Evolutionary conservation across 1,140 invertebrate species (phyloP), one percentile per base, ranked within the genome.

Genomic region (Caerostris extrusa): DNA sequence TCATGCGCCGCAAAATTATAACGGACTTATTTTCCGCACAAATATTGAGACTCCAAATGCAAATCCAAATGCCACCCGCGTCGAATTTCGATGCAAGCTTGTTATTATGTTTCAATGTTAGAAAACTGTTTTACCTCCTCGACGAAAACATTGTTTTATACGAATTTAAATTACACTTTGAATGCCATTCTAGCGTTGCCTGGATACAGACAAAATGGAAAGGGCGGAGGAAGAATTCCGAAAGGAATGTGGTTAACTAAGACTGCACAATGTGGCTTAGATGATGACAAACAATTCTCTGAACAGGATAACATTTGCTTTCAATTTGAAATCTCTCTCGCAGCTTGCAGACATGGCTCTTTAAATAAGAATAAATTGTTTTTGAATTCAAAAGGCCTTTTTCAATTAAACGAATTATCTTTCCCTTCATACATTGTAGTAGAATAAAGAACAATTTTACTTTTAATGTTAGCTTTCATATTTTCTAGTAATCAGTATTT

Each of bases 111-210:
- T 77, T 77, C 71, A 77, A 77, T 77, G 53, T 12, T 53, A 34
- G 34, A 53, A 77, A 77, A 77, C 12, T 77, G 71, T 77, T 77
- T 77, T 77, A 77, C 71, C 19, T 12, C 4, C 71, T 12, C 34
- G 8, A 7, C 34, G 34, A 77, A 77, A 77, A 77, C 71, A 53
- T 77, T 77, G 71, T 77, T 77, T 77, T 77, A 77, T 77, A 50
- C 34, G 71, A 77, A 77, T 77, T 77, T 77, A 50, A 77, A 77
- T 53, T 77, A 77, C 71, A 77, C 34, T 77, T 77, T 77, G 71
- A 50, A 77, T 3, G 50, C 19, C 71, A 50, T 77, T 53, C 71
- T 50, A 12, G 6, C 19, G 71, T 77, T 77, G 71, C 71, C 50
- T 53, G 34, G 71, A 77, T 50, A 77, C 71, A 50, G 34, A 77